phyloP scores from a whole-genome alignment of 2,888 invertebrate species.

The Pheosia gnoma region DNA sequence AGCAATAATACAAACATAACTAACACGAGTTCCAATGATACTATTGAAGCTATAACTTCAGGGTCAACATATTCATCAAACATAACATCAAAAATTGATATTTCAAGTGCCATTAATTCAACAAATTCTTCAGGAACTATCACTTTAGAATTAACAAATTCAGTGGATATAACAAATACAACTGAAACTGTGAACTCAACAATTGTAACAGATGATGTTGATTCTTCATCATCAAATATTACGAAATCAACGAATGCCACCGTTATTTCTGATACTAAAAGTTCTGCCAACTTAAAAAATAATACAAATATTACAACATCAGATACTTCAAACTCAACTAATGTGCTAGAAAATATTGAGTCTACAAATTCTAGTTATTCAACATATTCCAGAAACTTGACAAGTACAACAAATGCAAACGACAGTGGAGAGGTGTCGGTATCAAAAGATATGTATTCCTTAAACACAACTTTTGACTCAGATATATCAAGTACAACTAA shows the following conservation, averaged over 20 bases:
- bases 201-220: background rate
- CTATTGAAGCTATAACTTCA: background rate
- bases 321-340: conserved; percentile 1
- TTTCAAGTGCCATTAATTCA: background rate
- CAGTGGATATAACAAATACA: background rate
- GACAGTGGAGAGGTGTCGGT: background rate
- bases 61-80: conserved; percentile 1
- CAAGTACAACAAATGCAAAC: background rate
- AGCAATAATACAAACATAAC: background rate
- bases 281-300: conserved; percentile 2
- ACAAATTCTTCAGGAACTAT: background rate
- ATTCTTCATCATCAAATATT: background rate
- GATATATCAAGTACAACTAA: background rate
- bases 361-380: background rate
- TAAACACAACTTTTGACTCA: background rate
- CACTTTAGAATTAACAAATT: background rate
- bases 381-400: background rate
- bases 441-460: background rate
- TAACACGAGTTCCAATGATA: background rate
- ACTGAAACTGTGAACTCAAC: background rate
- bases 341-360: background rate
- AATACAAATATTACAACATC: background rate
- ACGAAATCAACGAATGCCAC: background rate
- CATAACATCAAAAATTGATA: background rate
- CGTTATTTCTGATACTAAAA: background rate